phyloP scores from a whole-genome alignment of 2,888 invertebrate species.

The Euproctis similis region DNA sequence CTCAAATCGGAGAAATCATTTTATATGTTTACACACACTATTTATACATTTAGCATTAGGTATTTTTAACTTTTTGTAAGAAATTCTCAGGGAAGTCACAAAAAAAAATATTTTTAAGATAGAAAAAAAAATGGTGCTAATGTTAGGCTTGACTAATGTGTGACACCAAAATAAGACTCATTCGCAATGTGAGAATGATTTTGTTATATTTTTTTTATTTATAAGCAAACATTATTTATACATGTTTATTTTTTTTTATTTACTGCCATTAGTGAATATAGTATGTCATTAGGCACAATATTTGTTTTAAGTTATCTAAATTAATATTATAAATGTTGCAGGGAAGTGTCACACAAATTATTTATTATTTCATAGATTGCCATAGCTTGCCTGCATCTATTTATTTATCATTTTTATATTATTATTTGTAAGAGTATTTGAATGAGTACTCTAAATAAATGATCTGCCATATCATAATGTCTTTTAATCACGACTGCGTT shows the following conservation, averaged over 20 bases:
- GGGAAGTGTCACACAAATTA: conserved; percentile 68
- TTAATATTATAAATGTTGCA: conserved; percentile 57
- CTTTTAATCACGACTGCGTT: conserved; percentile 69
- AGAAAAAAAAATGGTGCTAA: conserved; percentile 71
- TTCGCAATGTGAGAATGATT: conserved; percentile 68
- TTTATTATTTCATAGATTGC: conserved; percentile 69
- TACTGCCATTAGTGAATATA: conserved; percentile 71
- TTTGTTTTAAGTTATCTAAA: conserved; percentile 45
- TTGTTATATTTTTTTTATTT: conserved; percentile 71
- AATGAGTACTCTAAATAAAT: conserved; percentile 71
- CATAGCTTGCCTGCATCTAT: conserved; percentile 75
- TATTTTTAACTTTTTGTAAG: conserved; percentile 73
- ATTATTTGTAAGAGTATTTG: conserved; percentile 66
- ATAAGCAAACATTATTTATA: conserved; percentile 71
- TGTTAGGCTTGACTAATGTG: conserved; percentile 72
- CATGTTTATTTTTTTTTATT: conserved; percentile 62
- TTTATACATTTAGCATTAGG: conserved; percentile 73
- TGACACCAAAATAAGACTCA: conserved; percentile 74
- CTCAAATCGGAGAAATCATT: conserved; percentile 70
- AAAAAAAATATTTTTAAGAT: conserved; percentile 72
- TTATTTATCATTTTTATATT: conserved; percentile 67
- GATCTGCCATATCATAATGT: conserved; percentile 75
- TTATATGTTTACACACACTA: conserved; percentile 60
- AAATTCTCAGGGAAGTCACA: conserved; percentile 74
- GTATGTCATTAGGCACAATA: conserved; percentile 50